phyloP scores from a whole-genome alignment of 2,113 vertebrate species.

The Rattus norvegicus region GRCr8 NC_086021.1:144731001-144731500 shows the following conservation, averaged over 20 bases:
- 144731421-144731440: conserved; percentile 67
- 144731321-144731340: conserved; percentile 59
- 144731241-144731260: conserved; percentile 72
- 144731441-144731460: conserved; percentile 39
- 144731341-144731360: conserved; percentile 74
- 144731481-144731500: neutral
- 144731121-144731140: conserved; percentile 66
- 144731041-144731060: conserved; percentile 66
- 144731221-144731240: conserved; percentile 72
- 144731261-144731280: conserved; percentile 61
- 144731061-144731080: conserved; percentile 70
- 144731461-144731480: conserved; percentile 57
- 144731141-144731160: conserved; percentile 64
- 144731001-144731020: conserved; percentile 51
- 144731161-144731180: conserved; percentile 54
- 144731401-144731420: conserved; percentile 60
- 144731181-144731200: conserved; percentile 63
- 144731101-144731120: conserved; percentile 63
- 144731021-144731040: conserved; percentile 67
- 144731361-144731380: conserved; percentile 79
- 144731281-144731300: conserved; percentile 62
- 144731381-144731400: conserved; percentile 79
- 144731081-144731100: conserved; percentile 71
- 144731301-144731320: conserved; percentile 60
- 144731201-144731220: conserved; percentile 65